Evolutionary conservation across 1,140 invertebrate genomes (phyloP).

Genomic region (Drosophila repletoides): DNA sequence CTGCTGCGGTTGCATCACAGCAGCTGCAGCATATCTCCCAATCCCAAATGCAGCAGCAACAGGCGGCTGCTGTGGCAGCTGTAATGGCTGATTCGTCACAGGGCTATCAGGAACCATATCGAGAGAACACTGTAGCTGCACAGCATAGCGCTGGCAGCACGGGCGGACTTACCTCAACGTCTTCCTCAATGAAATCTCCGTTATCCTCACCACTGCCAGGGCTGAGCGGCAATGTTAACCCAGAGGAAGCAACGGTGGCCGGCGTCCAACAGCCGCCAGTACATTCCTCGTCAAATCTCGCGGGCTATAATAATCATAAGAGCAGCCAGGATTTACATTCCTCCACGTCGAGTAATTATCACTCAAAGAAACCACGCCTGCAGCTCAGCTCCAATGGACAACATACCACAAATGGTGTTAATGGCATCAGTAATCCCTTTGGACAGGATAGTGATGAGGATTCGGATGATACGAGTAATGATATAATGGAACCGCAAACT

Average conservation of each 20-base stretch:
- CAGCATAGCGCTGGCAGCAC: slow-evolving; percentile 54
- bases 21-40: slow-evolving; percentile 76
- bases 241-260: slow-evolving; percentile 46
- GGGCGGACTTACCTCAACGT: slow-evolving; percentile 67
- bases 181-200: slow-evolving; percentile 79
- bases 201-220: slow-evolving; percentile 68
- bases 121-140: slow-evolving; percentile 40
- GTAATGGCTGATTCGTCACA: slow-evolving; percentile 77
- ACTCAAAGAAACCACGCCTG: slow-evolving; percentile 69
- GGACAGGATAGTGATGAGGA: slow-evolving; percentile 71
- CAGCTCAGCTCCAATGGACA: slow-evolving; percentile 59
- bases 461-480: slow-evolving; percentile 70
- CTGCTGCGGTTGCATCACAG: slow-evolving; percentile 75
- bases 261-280: slow-evolving; percentile 51
- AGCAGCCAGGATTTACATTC: slow-evolving; percentile 62
- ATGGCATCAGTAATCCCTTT: slow-evolving; percentile 44
- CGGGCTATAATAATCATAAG: slow-evolving; percentile 49
- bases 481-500: slow-evolving; percentile 54
- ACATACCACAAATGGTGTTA: slow-evolving; percentile 47
- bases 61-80: slow-evolving; percentile 66
- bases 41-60: slow-evolving; percentile 65
- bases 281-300: slow-evolving; percentile 64
- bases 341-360: slow-evolving; percentile 57
- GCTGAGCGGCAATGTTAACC: slow-evolving; percentile 7
- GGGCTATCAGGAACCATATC: slow-evolving; percentile 70